Evolutionary conservation across 2,888 invertebrate genomes (phyloP), one percentile per base, ranked within the genome.

Genomic region (Platypus cylindrus): DNA sequence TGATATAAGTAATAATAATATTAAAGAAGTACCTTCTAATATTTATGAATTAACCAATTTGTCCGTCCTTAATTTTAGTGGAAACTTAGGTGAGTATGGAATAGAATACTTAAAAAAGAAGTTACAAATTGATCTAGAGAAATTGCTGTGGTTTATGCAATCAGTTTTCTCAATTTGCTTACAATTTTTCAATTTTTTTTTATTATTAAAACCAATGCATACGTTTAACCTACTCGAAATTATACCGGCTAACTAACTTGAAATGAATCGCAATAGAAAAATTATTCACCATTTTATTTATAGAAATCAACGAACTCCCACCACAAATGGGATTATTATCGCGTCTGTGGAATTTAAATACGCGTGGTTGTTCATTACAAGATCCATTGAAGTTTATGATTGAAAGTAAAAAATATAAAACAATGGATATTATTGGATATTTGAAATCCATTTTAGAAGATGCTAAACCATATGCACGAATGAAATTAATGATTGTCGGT

Each of bases 401-500:
- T 39, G 82, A 84, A 31, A 79, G 84, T 38, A 93, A 93, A 50
- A 81, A 87, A 47, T 90, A 87, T 60, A 91, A 91, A 65, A 94
- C 95, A 1, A 86, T 89, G 75, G 95, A 97, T 57, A 78, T 86
- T 15, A 79, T 97, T 29, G 87, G 85, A 0, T 97, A 95, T 58
- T 70, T 98, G 12, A 89, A 91, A 62, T 82, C 82, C 0, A 84
- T 82, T 12, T 61, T 80, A 45, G 87, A 89, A 58, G 86, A 89
- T 62, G 94, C 97, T 0, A 78, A 83, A 48, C 84, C 87, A 0
- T 97, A 97, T 60, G 83, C 91, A 1, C 70, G 91, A 35, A 85
- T 98, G 84, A 94, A 95, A 59, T 67, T 98, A 12, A 91, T 91
- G 90, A 78, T 95, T 30, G 94, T 94, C 1, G 94, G 95, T 0